Evolutionary conservation across 2,797 vertebrate genomes (phyloP).

Genomic region (Cynopterus sphinx): DNA sequence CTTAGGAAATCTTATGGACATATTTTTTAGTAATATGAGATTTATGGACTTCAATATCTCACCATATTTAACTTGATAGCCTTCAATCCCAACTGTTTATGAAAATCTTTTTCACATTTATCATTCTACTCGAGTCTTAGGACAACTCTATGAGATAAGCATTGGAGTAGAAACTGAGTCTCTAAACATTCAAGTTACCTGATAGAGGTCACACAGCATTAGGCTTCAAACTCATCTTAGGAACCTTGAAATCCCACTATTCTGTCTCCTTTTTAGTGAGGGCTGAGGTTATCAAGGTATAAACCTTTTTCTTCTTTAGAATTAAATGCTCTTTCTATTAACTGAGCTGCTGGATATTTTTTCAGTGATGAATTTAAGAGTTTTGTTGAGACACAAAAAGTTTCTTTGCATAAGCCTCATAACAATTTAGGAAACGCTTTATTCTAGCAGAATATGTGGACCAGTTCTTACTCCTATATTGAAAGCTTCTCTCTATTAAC

Average conservation of each 20-base stretch:
- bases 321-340: background rate
- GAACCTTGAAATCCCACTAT: background rate
- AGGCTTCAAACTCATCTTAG: background rate
- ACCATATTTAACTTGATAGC: background rate
- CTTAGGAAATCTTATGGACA: background rate
- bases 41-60: background rate
- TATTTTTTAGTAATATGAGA: background rate
- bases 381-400: background rate
- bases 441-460: background rate
- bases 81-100: background rate
- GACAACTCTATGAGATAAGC: background rate
- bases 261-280: background rate
- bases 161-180: background rate
- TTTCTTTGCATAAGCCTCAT: background rate
- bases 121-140: background rate
- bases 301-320: background rate
- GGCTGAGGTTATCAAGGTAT: background rate
- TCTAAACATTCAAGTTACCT: background rate
- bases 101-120: background rate
- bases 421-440: background rate
- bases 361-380: background rate
- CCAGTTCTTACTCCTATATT: background rate
- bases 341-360: background rate
- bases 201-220: background rate
- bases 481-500: background rate